Base-by-base conservation (phyloP, 2,888 invertebrate genomes). In the Ditula angustiorana region DNA sequence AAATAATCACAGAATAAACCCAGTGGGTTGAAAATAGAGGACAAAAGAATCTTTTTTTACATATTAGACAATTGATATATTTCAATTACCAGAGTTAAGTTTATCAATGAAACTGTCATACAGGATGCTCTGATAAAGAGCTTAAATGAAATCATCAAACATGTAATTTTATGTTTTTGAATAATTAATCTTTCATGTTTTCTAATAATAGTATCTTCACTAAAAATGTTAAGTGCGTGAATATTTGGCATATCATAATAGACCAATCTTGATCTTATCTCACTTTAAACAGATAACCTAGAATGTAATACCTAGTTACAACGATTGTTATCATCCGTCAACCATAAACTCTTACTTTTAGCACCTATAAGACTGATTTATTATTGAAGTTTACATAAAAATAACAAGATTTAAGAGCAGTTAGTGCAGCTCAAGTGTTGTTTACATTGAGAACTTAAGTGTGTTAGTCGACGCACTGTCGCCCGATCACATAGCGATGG, bases 401-500 rank as follows among this genome's bases (percentile, higher is more conserved):
- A 52, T 50, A 33, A 16, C 62, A 33, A 52, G 24, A 24, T 24
- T 23, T 53, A 35, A 62, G 41, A 33, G 53, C 28, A 47, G 35
- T 46, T 21, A 47, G 26, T 46, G 52, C 28, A 21, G 10, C 41
- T 44, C 26, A 8, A 23, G 30, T 50, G 62, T 64, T 64, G 64
- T 64, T 66, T 66, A 66, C 66, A 66, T 61, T 61, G n/a, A 50
- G 61, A 44, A 67, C 71, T 71, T 71, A 73, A 74, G 74, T 75
- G 75, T 77, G 71, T 73, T 74, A 69, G 76, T 73, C 77, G 78
- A 75, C 75, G 78, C 78, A 77, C 75, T 80, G 80, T 81, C 72
- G 80, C 73, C 71, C 79, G 81, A 80, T 76, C 83, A 87, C 87
- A 88, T 87, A 80, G 85, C 86, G 77, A 80, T 80, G 83, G 89